phyloP scores from a whole-genome alignment of 1,140 invertebrate genomes.

The Myzus persicae region DNA sequence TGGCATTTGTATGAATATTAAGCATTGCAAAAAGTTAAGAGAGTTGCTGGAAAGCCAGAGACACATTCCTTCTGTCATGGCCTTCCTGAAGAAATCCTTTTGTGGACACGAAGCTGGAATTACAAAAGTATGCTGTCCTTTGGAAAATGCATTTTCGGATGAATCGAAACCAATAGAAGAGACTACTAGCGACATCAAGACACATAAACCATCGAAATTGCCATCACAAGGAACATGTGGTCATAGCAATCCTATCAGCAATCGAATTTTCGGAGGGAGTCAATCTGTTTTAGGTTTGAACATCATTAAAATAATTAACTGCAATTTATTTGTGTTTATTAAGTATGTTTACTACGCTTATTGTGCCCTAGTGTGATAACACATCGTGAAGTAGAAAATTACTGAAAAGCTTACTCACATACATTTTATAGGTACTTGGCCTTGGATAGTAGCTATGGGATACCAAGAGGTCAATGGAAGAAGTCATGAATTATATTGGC shows the following conservation, averaged over 20 bases:
- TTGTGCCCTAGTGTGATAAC: neutral
- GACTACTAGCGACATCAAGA: no score
- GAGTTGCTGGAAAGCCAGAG: neutral
- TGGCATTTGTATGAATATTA: neutral
- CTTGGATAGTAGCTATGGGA: neutral
- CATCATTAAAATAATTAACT: neutral
- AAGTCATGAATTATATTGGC: conserved; percentile 59
- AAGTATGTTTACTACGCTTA: neutral
- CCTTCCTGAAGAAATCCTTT: neutral
- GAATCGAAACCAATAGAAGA: neutral
- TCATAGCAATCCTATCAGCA: no score
- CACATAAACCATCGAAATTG: neutral
- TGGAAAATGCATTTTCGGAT: neutral
- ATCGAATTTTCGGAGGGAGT: neutral
- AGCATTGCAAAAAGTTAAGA: neutral
- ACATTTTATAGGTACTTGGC: neutral
- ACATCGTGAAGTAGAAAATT: neutral
- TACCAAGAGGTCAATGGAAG: neutral
- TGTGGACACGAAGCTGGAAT: neutral
- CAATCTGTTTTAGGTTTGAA: neutral
- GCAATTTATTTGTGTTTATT: neutral
- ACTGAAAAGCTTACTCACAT: neutral
- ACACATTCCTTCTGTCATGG: neutral
- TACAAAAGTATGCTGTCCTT: neutral
- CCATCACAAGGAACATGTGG: neutral